A percentile compares a stretch with the other conserved stretches of the same genome.
Evolutionary conservation across 2,113 vertebrate species (phyloP).

Genomic region (Camelus dromedarius): DNA sequence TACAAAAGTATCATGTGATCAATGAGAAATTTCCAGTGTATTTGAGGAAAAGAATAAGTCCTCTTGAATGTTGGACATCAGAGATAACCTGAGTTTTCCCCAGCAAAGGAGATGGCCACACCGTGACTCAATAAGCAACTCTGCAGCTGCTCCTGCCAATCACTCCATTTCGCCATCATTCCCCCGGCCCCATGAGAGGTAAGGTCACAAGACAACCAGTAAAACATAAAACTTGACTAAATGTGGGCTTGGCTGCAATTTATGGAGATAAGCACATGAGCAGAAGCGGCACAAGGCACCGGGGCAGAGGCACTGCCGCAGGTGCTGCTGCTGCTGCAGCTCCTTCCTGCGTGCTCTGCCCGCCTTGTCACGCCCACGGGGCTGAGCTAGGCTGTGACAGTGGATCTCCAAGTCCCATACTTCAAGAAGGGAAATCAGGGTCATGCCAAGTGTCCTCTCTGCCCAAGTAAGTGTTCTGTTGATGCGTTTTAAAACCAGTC

Average conservation of each 20-base stretch:
- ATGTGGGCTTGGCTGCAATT: background rate
- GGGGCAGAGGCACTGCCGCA: background rate
- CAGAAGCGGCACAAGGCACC: accelerated
- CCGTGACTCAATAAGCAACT: background rate
- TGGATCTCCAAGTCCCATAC: background rate
- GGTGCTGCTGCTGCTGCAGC: background rate
- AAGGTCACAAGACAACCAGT: conserved; percentile 40
- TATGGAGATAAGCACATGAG: background rate
- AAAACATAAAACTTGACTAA: background rate
- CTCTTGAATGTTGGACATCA: background rate
- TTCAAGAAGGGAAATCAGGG: conserved; percentile 25
- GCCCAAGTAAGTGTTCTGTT: background rate
- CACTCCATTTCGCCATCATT: background rate
- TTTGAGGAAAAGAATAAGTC: background rate
- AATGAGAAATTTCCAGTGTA: background rate
- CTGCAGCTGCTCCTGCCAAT: conserved; percentile 19
- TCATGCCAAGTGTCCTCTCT: background rate
- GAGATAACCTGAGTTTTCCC: background rate
- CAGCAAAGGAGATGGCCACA: background rate
- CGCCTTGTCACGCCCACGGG: background rate
- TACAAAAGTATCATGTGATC: too few relatives aligned
- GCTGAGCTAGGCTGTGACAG: background rate
- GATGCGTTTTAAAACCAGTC: background rate
- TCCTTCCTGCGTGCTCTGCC: background rate
- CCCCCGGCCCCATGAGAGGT: background rate